These are phyloP conservation scores for Esperia sulphurella DNA, from an alignment of 2,888 invertebrate species.

Conservation along the genomic window DNA sequence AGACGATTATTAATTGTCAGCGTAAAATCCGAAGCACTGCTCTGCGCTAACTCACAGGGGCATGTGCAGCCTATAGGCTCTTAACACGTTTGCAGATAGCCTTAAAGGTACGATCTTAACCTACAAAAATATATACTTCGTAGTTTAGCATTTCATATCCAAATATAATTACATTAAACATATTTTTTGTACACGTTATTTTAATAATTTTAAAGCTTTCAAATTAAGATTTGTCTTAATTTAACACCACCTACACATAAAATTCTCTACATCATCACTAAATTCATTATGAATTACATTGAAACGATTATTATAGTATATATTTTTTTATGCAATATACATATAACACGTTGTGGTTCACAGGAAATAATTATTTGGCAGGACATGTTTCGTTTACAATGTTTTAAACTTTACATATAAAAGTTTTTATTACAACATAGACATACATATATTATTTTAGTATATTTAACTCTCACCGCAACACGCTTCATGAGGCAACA, in stretches of 20 bases:
- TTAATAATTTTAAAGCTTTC: constrained; percentile 70
- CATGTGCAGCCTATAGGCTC: neutral
- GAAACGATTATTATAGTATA: constrained; percentile 24
- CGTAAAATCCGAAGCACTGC: no score
- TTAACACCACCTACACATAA: constrained; percentile 38
- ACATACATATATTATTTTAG: no score
- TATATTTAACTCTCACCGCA: constrained; percentile 3
- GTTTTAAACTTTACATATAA: constrained; percentile 16
- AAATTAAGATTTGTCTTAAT: constrained; percentile 66
- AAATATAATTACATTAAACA: constrained; percentile 34
- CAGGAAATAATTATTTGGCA: constrained; percentile 37
- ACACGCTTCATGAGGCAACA: neutral
- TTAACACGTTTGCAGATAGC: constrained; percentile 2
- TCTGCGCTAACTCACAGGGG: no score
- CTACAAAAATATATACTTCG: constrained; percentile 4
- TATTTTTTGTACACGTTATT: constrained; percentile 61
- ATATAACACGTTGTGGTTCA: constrained; percentile 31
- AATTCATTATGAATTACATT: constrained; percentile 42
- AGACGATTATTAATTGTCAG: no score
- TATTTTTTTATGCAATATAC: constrained; percentile 34
- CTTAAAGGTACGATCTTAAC: constrained; percentile 5
- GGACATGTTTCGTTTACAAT: constrained; percentile 34
- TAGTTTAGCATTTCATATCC: constrained; percentile 24
- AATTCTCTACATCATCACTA: constrained; percentile 37
- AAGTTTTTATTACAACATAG: neutral